Percentiles rank a stretch among this genome's conserved stretches.
phyloP scores from a whole-genome alignment of 2,797 vertebrate genomes.

The Taeniopygia guttata region DNA sequence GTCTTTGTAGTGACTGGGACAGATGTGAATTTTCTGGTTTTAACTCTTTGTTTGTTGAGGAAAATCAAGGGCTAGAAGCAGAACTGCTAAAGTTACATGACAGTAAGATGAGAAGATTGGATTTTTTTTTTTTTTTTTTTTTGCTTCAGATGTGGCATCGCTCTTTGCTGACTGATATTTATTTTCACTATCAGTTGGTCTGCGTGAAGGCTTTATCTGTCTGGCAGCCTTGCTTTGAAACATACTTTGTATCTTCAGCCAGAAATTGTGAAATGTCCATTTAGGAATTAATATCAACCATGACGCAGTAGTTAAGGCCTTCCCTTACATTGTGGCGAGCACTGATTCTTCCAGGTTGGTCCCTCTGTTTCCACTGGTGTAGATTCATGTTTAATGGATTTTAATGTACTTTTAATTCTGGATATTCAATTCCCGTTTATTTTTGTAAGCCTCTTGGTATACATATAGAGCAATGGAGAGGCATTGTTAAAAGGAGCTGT shows the following conservation, averaged over 20 bases:
- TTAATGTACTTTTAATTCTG: not conserved
- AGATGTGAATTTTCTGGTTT: slow-evolving; percentile 36
- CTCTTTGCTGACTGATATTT: slow-evolving; percentile 2
- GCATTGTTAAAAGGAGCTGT: not conserved
- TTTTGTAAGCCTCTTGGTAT: not conserved
- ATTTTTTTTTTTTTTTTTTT: not conserved
- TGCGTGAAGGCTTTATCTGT: not conserved
- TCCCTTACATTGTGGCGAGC: not conserved
- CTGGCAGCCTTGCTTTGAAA: not conserved
- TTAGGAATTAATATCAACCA: not conserved
- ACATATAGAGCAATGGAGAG: not conserved
- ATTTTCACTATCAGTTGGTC: not conserved
- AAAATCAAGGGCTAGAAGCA: not conserved
- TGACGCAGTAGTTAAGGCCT: not conserved
- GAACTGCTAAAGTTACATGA: not conserved
- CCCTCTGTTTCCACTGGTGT: not conserved
- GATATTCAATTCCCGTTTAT: not conserved
- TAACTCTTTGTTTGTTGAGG: not conserved
- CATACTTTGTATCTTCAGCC: not conserved
- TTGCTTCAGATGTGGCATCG: not conserved
- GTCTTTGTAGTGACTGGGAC: slow-evolving; percentile 5
- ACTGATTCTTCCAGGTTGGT: not conserved
- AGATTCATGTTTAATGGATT: not conserved
- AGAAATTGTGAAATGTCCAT: not conserved
- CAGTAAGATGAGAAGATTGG: slow-evolving; percentile 8